Conservation (phyloP, 1,140 invertebrate genomes). For the Pachyrhynchus sulphureomaculatus region DNA sequence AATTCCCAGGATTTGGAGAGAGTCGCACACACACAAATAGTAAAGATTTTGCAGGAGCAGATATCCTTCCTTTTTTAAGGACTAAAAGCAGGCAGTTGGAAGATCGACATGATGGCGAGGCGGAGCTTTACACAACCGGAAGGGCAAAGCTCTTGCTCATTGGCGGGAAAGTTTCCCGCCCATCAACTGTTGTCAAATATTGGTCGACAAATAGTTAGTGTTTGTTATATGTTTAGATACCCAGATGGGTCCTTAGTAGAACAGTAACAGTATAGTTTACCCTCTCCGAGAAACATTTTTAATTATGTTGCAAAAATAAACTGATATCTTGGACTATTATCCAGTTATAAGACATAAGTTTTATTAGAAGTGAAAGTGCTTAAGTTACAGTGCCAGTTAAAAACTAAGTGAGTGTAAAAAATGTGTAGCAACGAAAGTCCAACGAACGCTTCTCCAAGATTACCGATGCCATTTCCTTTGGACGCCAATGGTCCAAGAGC, state of each 20-base stretch:
- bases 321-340: conserved; percentile 35
- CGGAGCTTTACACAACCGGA: conserved; percentile 43
- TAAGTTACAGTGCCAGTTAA: not conserved
- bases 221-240: conserved; percentile 53
- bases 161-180: conserved; percentile 41
- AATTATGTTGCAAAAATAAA: conserved; percentile 37
- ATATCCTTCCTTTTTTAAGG: conserved; percentile 37
- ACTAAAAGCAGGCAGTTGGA: conserved; percentile 38
- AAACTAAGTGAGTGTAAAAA: conserved; percentile 19
- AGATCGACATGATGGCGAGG: conserved; percentile 50
- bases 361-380: conserved; percentile 8
- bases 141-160: conserved; percentile 38
- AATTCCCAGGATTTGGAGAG: conserved; percentile 31
- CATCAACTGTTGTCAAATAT: conserved; percentile 52
- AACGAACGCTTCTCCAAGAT: conserved; percentile 42
- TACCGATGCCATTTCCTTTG: conserved; percentile 46
- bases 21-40: conserved; percentile 37
- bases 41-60: conserved; percentile 42
- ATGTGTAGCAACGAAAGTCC: conserved; percentile 55
- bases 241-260: conserved; percentile 47
- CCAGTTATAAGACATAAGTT: conserved; percentile 41
- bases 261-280: conserved; percentile 47
- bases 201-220: conserved; percentile 53
- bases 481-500: conserved; percentile 53
- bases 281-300: conserved; percentile 41